Evolutionary conservation across 2,113 vertebrate genomes (phyloP).

Genomic region (Pandion haliaetus): DNA sequence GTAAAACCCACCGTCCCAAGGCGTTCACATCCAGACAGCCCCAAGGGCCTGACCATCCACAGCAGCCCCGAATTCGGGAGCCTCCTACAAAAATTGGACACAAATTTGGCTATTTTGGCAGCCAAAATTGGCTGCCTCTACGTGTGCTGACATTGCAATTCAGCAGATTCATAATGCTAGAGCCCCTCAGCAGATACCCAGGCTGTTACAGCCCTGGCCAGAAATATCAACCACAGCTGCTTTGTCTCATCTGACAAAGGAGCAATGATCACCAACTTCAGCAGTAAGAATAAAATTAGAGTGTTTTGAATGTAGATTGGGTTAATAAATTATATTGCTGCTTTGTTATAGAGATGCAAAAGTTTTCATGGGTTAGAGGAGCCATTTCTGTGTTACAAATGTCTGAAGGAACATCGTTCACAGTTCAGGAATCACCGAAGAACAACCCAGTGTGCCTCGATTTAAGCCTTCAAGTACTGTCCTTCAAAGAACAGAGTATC

Average conservation of each 20-base stretch:
- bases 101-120: too few species aligned
- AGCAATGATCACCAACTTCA: neutral
- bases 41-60: fast-evolving
- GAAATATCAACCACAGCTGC: neutral
- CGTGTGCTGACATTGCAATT: neutral
- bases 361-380: neutral
- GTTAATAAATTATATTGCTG: neutral
- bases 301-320: neutral
- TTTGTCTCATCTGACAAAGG: neutral
- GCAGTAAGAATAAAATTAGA: neutral
- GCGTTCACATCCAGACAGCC: neutral
- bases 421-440: neutral
- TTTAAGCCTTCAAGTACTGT: neutral
- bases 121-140: neutral
- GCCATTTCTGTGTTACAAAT: neutral
- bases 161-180: neutral
- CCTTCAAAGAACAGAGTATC: neutral
- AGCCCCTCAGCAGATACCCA: neutral
- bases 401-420: neutral
- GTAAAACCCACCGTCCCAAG: neutral
- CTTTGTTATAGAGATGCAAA: neutral
- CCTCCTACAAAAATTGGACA: neutral
- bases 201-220: neutral
- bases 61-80: neutral
- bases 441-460: neutral